Percentiles rank a stretch among this genome's conserved stretches.
Conservation (phyloP, 2,888 invertebrate species). For the Cheilosia variabilis region DNA sequence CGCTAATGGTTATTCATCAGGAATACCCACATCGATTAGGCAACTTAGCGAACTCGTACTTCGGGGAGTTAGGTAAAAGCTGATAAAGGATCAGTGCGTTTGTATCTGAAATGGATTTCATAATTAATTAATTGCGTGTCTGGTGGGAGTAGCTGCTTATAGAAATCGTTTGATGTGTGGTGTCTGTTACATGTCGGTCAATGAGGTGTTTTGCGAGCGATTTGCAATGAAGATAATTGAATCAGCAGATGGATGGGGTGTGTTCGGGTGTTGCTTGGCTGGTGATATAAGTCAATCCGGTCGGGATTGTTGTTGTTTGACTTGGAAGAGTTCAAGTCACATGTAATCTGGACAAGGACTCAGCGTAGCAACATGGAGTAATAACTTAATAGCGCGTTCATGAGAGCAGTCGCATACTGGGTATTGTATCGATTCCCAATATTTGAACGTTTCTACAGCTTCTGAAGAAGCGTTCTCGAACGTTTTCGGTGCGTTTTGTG, state of each 20-base stretch:
- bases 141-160: slow-evolving; percentile 2
- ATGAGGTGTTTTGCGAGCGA: not conserved
- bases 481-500: no score
- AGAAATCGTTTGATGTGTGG: not conserved
- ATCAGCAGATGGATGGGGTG: not conserved
- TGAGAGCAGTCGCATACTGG: no score
- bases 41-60: slow-evolving; percentile 5
- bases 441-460: no score
- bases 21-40: slow-evolving; percentile 46
- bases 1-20: slow-evolving; percentile 49
- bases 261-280: not conserved
- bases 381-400: no score
- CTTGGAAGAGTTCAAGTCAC: not conserved
- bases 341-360: no score
- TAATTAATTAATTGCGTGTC: slow-evolving; percentile 45
- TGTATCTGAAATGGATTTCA: slow-evolving; percentile 3
- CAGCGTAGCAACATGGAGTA: no score
- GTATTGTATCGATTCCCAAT: no score
- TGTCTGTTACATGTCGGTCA: slow-evolving; percentile 7
- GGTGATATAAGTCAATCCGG: slow-evolving; percentile 5
- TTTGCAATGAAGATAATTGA: not conserved
- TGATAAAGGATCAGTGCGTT: slow-evolving; percentile 24
- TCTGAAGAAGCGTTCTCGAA: no score
- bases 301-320: not conserved
- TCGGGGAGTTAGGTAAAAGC: slow-evolving; percentile 21